These are phyloP conservation scores for Tenualosa thibaudeaui DNA, from an alignment of 2,797 vertebrate species.

Conservation along the genomic window DNA sequence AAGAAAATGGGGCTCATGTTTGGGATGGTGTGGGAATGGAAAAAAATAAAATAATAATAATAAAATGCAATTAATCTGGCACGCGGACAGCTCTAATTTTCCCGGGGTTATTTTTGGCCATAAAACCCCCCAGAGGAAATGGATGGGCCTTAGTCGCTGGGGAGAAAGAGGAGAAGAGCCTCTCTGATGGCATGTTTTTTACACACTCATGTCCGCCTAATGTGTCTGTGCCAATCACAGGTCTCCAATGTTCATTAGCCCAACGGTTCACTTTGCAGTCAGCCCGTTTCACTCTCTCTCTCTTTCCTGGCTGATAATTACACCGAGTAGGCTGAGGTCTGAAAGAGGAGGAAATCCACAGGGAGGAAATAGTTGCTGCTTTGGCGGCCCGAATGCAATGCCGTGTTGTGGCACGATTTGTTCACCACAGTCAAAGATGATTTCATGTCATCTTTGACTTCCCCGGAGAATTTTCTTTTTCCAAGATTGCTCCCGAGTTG, in stretches of 20 bases:
- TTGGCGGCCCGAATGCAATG: neutral
- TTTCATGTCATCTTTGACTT: neutral
- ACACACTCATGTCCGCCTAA: constrained; percentile 9
- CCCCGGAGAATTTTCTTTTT: neutral
- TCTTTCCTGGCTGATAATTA: neutral
- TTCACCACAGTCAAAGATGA: neutral
- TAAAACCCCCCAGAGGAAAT: constrained; percentile 44
- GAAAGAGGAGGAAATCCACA: neutral
- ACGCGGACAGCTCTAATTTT: constrained; percentile 44
- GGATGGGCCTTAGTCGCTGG: constrained; percentile 24
- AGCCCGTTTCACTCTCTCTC: neutral
- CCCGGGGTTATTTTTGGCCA: constrained; percentile 51
- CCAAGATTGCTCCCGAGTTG: constrained; percentile 26
- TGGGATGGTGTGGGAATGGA: neutral
- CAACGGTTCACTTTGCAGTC: neutral
- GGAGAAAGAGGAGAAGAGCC: constrained; percentile 29
- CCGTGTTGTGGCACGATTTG: neutral
- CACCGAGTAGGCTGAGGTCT: neutral
- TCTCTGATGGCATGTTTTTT: neutral
- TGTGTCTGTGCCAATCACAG: constrained; percentile 28
- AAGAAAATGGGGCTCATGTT: constrained; percentile 40
- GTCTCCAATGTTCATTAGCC: constrained; percentile 26
- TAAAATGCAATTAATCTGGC: constrained; percentile 41
- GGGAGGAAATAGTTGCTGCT: neutral
- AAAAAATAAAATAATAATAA: constrained; percentile 29